These are phyloP conservation scores for Chaenodraco wilsoni DNA, from an alignment of 2,797 vertebrate genomes.

Conservation along the genomic window DNA sequence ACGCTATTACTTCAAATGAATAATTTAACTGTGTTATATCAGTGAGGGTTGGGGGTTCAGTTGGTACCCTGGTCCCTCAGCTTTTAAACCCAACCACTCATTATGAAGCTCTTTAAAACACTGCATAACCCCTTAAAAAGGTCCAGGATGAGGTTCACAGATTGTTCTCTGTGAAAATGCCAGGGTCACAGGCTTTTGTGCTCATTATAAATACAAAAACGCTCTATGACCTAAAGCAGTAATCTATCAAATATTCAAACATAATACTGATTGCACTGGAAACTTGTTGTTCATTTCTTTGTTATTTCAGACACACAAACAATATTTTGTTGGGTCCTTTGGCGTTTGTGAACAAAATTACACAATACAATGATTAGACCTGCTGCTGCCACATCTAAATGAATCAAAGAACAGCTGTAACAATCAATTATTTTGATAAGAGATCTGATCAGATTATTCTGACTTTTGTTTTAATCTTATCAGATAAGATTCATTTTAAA, in stretches of 20 bases:
- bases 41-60: conserved; percentile 74
- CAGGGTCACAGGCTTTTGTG: conserved; percentile 66
- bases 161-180: conserved; percentile 69
- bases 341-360: not conserved
- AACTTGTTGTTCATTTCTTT: not conserved
- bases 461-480: not conserved
- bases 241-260: conserved; percentile 53
- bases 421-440: not conserved
- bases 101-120: conserved; percentile 70
- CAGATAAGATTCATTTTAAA: not conserved
- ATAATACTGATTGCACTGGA: not conserved
- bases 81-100: conserved; percentile 76
- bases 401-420: not conserved
- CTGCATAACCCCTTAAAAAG: conserved; percentile 58
- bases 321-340: not conserved
- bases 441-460: not conserved
- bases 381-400: not conserved
- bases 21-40: conserved; percentile 83
- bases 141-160: conserved; percentile 58
- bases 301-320: not conserved
- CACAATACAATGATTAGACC: not conserved
- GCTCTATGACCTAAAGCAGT: conserved; percentile 20
- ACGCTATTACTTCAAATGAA: conserved; percentile 84
- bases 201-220: conserved; percentile 61
- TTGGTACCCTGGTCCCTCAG: conserved; percentile 67